A percentile compares a stretch with the other conserved stretches of the same genome.
Evolutionary conservation across 2,888 invertebrate genomes (phyloP).

Genomic region (Coecobrya sp.): DNA sequence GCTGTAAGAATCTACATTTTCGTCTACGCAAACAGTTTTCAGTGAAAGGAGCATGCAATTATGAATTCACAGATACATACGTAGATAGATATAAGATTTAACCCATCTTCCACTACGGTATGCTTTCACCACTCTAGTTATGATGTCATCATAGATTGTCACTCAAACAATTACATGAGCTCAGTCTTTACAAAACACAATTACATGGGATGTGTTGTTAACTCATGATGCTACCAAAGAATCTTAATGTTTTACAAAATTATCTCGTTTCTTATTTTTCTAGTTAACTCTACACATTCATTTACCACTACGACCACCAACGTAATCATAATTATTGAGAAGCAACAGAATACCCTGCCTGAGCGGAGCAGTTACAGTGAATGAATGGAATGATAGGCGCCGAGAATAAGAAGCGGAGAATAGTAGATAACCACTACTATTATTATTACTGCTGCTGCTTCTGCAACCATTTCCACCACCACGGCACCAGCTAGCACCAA

Average conservation of each 20-base stretch:
- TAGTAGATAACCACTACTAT: conserved; percentile 59
- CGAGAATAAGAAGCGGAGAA: conserved; percentile 57
- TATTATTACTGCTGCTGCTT: conserved; percentile 41
- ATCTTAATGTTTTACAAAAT: conserved; percentile 54
- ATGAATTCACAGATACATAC: too few relatives aligned
- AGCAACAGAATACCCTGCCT: conserved; percentile 2
- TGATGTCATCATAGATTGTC: conserved; percentile 43
- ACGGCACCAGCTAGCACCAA: conserved; percentile 61
- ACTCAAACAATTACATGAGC: conserved; percentile 63
- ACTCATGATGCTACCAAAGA: conserved; percentile 46
- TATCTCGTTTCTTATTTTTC: conserved; percentile 24
- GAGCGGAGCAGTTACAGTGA: conserved; percentile 25
- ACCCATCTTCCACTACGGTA: background rate
- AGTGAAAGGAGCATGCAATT: too few relatives aligned
- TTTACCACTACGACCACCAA: conserved; percentile 2
- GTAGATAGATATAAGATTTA: too few relatives aligned
- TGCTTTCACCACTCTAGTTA: too few relatives aligned
- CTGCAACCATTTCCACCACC: conserved; percentile 55
- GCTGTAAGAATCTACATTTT: too few relatives aligned
- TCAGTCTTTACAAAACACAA: conserved; percentile 58
- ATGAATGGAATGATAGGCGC: conserved; percentile 70
- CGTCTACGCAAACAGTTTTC: too few relatives aligned
- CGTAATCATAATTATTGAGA: conserved; percentile 12
- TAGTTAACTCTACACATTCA: background rate
- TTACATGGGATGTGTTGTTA: conserved; percentile 51